A percentile compares a stretch with the other conserved stretches of the same genome.
Conservation (phyloP, 2,888 invertebrate species). For the Cremastinae sp. region DNA sequence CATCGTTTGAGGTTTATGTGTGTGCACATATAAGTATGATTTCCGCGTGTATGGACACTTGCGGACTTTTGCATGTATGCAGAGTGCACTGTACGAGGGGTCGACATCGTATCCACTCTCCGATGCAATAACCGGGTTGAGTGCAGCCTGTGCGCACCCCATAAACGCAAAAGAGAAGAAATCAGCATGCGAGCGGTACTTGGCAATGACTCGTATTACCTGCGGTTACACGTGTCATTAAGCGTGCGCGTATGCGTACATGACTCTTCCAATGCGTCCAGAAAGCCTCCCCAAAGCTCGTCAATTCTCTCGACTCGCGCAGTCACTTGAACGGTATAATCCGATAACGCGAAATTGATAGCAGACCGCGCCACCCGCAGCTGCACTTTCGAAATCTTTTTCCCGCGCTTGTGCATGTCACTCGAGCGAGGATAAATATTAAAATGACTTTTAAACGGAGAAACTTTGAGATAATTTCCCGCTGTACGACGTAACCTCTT, state of each 20-base stretch:
- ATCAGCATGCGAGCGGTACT: conserved; percentile 51
- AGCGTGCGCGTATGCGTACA: conserved; percentile 70
- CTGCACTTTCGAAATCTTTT: conserved; percentile 30
- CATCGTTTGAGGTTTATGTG: conserved; percentile 52
- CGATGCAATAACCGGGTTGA: background rate
- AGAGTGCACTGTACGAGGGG: conserved; percentile 23
- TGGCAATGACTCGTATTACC: conserved; percentile 73
- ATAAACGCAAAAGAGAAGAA: conserved; percentile 9
- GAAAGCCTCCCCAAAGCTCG: conserved; percentile 41
- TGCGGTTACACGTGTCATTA: conserved; percentile 77
- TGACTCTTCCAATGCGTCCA: conserved; percentile 54
- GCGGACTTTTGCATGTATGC: conserved; percentile 43
- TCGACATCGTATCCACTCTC: conserved; percentile 44
- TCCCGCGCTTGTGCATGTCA: background rate
- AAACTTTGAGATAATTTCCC: background rate
- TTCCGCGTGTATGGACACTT: background rate
- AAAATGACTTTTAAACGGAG: background rate
- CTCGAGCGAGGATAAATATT: too few species aligned
- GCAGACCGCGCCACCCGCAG: conserved; percentile 63
- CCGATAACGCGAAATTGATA: conserved; percentile 72
- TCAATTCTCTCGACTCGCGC: conserved; percentile 51
- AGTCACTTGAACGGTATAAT: conserved; percentile 69
- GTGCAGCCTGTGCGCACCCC: conserved; percentile 10
- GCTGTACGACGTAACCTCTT: background rate
- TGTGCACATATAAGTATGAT: conserved; percentile 10